Conservation (phyloP, 2,113 vertebrate species). For the Pavo muticus region DNA sequence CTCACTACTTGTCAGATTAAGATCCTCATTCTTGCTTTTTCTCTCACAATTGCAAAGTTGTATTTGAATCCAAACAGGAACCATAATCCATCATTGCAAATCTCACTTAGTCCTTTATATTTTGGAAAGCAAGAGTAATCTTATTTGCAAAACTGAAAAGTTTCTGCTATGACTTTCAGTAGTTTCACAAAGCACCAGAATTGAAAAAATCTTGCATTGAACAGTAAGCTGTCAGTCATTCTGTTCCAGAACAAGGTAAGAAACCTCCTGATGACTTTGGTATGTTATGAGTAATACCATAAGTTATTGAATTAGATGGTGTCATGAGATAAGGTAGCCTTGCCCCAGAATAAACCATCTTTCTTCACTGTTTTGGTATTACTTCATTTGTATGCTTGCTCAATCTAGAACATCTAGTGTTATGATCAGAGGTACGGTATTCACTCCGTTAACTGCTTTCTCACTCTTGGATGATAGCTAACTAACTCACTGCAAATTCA, state of each 20-base stretch:
- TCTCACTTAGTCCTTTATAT: not conserved
- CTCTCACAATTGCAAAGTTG: not conserved
- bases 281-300: not conserved
- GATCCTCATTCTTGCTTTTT: not conserved
- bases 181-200: not conserved
- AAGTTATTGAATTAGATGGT: not conserved
- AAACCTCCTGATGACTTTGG: not conserved
- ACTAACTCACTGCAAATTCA: not conserved
- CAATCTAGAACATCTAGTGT: not conserved
- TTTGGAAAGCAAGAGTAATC: not conserved
- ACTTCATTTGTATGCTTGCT: not conserved
- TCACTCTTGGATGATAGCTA: not conserved
- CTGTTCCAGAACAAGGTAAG: not conserved
- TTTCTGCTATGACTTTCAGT: not conserved
- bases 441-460: not conserved
- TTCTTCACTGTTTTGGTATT: not conserved
- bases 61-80: not conserved
- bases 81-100: not conserved
- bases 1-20: not conserved
- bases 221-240: not conserved
- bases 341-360: not conserved
- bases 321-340: not conserved
- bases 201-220: not conserved
- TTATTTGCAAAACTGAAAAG: not conserved
- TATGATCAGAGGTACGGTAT: not conserved